Percentiles rank a stretch among this genome's conserved stretches.
These are phyloP conservation scores for Lampris incognitus DNA, from an alignment of 2,113 vertebrate species.

Conservation along the genomic window DNA sequence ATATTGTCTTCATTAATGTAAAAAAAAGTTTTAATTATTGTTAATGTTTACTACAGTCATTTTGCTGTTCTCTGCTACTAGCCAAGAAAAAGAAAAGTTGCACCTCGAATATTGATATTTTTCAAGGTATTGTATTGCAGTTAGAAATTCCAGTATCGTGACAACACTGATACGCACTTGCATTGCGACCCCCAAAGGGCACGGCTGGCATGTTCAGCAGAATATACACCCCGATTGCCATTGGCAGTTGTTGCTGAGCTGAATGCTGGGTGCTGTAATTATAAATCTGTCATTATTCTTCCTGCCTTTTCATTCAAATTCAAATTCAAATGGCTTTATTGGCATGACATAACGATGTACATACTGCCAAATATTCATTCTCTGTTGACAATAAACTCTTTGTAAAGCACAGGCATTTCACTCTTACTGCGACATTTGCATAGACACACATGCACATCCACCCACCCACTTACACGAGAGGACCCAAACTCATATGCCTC, in stretches of 20 bases:
- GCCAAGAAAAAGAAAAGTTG: too few relatives aligned
- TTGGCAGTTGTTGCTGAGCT: slow-evolving; percentile 69
- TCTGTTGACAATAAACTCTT: slow-evolving; percentile 37
- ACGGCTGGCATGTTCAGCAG: slow-evolving; percentile 68
- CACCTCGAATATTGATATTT: too few relatives aligned
- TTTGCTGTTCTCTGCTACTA: too few relatives aligned
- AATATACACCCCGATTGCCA: slow-evolving; percentile 65
- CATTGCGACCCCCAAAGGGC: slow-evolving; percentile 46
- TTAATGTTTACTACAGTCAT: too few relatives aligned
- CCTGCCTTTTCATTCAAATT: slow-evolving; percentile 27
- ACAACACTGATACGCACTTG: not conserved
- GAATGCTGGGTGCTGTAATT: slow-evolving; percentile 75
- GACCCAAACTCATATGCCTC: too few relatives aligned
- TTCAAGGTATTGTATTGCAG: too few relatives aligned
- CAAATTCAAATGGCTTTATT: too few relatives aligned
- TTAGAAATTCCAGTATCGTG: too few relatives aligned
- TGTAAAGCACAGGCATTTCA: slow-evolving; percentile 54
- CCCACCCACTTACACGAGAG: too few relatives aligned
- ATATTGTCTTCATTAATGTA: too few relatives aligned
- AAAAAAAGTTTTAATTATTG: too few relatives aligned
- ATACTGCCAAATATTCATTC: slow-evolving; percentile 14
- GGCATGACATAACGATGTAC: too few relatives aligned
- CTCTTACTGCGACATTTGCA: slow-evolving; percentile 60
- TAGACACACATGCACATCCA: slow-evolving; percentile 18
- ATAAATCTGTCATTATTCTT: slow-evolving; percentile 80